These are phyloP conservation scores for Ferrisia virgata DNA, from an alignment of 2,888 invertebrate genomes.

Conservation along the genomic window DNA sequence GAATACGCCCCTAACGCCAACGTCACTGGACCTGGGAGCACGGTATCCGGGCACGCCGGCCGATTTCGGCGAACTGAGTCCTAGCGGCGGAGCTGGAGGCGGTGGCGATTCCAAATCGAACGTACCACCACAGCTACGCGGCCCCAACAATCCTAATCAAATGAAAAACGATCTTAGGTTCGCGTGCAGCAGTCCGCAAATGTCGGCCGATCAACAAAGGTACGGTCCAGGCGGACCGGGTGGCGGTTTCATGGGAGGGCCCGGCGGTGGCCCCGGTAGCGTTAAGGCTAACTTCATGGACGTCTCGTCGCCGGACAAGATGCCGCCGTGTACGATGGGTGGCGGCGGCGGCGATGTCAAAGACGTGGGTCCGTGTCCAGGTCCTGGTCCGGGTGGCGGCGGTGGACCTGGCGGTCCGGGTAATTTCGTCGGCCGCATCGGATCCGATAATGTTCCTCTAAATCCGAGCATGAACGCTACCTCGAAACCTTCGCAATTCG, in stretches of 20 bases:
- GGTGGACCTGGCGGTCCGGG: neutral
- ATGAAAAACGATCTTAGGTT: constrained; percentile 46
- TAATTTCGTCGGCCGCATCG: constrained; percentile 43
- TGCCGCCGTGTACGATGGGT: constrained; percentile 4
- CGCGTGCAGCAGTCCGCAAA: constrained; percentile 48
- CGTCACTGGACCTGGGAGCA: constrained; percentile 54
- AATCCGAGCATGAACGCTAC: constrained; percentile 50
- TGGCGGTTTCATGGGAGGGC: constrained; percentile 22
- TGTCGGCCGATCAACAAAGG: constrained; percentile 46
- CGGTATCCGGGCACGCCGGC: constrained; percentile 51
- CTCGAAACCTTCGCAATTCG: constrained; percentile 66
- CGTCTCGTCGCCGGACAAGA: constrained; percentile 37
- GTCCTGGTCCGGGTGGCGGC: neutral
- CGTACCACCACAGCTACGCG: constrained; percentile 2
- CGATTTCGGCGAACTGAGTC: constrained; percentile 58
- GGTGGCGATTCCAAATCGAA: constrained; percentile 8
- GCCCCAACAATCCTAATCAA: constrained; percentile 35
- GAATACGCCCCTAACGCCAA: constrained; percentile 57
- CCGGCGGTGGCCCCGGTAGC: neutral
- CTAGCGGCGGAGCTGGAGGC: constrained; percentile 51
- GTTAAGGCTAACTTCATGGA: constrained; percentile 32
- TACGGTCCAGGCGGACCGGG: constrained; percentile 40
- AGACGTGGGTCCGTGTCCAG: neutral
- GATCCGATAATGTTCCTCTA: constrained; percentile 53
- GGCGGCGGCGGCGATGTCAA: neutral